Evolutionary conservation across 1,140 invertebrate genomes (phyloP), one percentile per base, ranked within the genome.

Genomic region (Orius insidiosus): DNA sequence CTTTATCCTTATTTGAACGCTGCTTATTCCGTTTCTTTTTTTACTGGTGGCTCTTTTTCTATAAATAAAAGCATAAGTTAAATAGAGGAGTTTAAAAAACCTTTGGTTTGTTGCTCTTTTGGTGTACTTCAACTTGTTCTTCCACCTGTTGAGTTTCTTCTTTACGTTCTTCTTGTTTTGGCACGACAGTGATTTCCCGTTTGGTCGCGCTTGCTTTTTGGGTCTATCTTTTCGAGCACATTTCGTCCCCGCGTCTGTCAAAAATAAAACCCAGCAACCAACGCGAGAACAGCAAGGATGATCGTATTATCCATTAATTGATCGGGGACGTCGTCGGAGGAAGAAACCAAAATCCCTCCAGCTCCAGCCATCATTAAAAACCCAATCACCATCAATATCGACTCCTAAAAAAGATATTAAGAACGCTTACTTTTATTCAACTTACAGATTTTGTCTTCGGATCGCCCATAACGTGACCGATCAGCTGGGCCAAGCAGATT

Each of bases 251-350:
- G 75, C 62, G 55, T 82, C 78, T 11, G 73, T 56, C 4, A 82
- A 66, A 59, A 80, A 80, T 2, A 80, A 62, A 2, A 74, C 65
- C 71, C 78, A 0, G 76, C 77, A 5, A 76, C 47, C 5, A 81
- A 59, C n/a, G 78, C 75, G 3, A 81, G 60, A 7, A 69, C 67
- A 1, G 78, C 78, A 9, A 81, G 64, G 14, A 80, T 69, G 0
- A 76, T 71, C 0, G 76, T 77, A 58, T 81, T 81, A 52, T 77
- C 75, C 4, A 79, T 61, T 36, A 83, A 60, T 33, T 74, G 67
- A 7, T 62, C 56, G 2, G 76, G 76, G 2, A 81, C 68, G 35
- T 71, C 74, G 54, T 83, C 79, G 53, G 81, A 65, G 4, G 77
- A 73, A 8, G 75, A 74, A 42, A 80, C 63, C 47, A 74, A 71